Conservation (phyloP, 2,888 invertebrate species). For the Tetanocera ferruginea region DNA sequence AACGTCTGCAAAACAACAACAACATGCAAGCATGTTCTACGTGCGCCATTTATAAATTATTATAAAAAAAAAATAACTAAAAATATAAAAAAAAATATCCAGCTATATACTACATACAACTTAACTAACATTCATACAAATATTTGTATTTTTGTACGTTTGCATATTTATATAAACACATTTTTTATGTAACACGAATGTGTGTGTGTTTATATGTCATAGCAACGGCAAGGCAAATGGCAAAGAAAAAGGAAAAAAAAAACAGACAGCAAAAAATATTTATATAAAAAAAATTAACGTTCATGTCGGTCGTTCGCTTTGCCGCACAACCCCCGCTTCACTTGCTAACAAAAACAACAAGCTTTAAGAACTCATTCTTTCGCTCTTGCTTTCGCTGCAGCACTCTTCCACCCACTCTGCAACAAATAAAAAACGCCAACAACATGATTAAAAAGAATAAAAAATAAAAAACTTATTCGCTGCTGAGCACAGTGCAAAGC, state of each 20-base stretch:
- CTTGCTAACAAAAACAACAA: no score
- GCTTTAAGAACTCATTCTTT: no score
- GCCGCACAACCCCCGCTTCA: no score
- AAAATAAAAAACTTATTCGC: no score
- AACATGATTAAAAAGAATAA: no score
- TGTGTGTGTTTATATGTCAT: neutral
- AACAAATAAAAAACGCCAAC: no score
- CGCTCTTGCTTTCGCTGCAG: no score
- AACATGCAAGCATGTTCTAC: conserved; percentile 18
- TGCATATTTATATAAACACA: neutral
- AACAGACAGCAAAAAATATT: no score
- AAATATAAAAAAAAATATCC: neutral
- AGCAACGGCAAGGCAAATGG: neutral
- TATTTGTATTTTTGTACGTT: neutral
- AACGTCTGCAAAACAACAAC: neutral
- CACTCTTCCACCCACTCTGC: no score
- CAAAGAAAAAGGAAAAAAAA: neutral
- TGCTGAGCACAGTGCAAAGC: neutral
- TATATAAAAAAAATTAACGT: no score
- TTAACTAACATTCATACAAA: neutral
- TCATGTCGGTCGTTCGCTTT: no score
- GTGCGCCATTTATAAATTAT: conserved; percentile 15
- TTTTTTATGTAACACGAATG: neutral
- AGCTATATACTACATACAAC: neutral
- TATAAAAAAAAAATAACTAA: neutral